Evolutionary conservation across 2,113 vertebrate species (phyloP).

Genomic region (Phaetusa simplex): DNA sequence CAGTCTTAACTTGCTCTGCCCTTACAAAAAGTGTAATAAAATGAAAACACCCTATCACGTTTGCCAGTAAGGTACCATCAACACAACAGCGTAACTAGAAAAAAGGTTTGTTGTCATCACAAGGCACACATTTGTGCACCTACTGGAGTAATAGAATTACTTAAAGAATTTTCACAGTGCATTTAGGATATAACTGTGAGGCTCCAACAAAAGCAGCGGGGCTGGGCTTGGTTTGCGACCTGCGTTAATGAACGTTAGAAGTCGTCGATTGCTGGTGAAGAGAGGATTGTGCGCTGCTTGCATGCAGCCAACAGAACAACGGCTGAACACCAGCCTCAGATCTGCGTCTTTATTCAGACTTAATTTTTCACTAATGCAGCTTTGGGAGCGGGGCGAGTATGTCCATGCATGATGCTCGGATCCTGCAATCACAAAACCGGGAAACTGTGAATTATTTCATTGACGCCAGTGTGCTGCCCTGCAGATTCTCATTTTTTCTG

Average conservation of each 20-base stretch:
- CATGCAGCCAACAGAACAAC: not conserved
- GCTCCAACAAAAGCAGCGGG: not conserved
- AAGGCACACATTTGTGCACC: not conserved
- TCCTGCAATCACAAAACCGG: not conserved
- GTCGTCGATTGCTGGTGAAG: not conserved
- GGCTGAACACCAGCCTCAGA: not conserved
- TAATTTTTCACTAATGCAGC: not conserved
- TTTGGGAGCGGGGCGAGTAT: not conserved
- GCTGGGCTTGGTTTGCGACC: not conserved
- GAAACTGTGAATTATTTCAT: not conserved
- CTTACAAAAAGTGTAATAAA: not conserved
- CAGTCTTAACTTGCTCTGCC: not conserved
- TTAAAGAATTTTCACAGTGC: not conserved
- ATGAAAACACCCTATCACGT: not conserved
- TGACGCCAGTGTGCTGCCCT: not conserved
- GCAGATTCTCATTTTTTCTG: not conserved
- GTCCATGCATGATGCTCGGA: accelerated
- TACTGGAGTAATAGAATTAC: not conserved
- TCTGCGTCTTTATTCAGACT: not conserved
- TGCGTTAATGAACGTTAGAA: accelerated
- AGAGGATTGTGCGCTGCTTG: not conserved
- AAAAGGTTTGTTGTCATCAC: not conserved
- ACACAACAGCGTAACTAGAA: not conserved
- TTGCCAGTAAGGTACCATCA: not conserved
- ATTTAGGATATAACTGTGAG: not conserved